Evolutionary conservation across 2,113 vertebrate species (phyloP).

Genomic region (Oncorhynchus nerka): DNA sequence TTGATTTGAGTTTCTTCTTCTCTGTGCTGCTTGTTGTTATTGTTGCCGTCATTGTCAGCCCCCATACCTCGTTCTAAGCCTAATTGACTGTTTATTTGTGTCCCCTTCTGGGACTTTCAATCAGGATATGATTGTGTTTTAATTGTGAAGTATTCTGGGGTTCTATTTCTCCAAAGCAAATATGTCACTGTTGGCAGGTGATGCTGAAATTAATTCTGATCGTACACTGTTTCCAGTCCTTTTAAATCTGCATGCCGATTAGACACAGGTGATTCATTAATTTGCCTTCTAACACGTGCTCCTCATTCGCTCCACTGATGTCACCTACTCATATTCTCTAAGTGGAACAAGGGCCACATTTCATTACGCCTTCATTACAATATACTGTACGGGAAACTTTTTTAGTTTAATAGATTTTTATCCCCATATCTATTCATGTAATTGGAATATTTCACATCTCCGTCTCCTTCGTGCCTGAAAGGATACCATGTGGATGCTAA

Average conservation of each 20-base stretch:
- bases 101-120: slow-evolving; percentile 31
- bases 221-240: background rate
- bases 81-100: slow-evolving; percentile 8
- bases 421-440: background rate
- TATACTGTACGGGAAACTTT: no score
- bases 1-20: background rate
- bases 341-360: slow-evolving; percentile 32
- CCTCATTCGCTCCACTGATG: slow-evolving; percentile 8
- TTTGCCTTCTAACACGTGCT: slow-evolving; percentile 28
- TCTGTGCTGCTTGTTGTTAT: slow-evolving; percentile 5
- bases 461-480: background rate
- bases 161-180: slow-evolving; percentile 45
- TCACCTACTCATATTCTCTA: slow-evolving; percentile 15
- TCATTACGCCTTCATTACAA: slow-evolving; percentile 31
- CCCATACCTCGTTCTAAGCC: slow-evolving; percentile 14
- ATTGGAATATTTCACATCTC: no score
- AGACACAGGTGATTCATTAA: slow-evolving; percentile 43
- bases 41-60: slow-evolving; percentile 14
- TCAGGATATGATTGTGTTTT: slow-evolving; percentile 18
- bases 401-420: slow-evolving; percentile 1
- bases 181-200: slow-evolving; percentile 36
- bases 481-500: background rate
- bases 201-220: slow-evolving; percentile 53
- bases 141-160: background rate
- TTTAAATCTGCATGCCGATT: slow-evolving; percentile 11